Evolutionary conservation across 2,888 invertebrate species (phyloP), one percentile per base, ranked within the genome.

Genomic region (Agriopis aurantiaria): DNA sequence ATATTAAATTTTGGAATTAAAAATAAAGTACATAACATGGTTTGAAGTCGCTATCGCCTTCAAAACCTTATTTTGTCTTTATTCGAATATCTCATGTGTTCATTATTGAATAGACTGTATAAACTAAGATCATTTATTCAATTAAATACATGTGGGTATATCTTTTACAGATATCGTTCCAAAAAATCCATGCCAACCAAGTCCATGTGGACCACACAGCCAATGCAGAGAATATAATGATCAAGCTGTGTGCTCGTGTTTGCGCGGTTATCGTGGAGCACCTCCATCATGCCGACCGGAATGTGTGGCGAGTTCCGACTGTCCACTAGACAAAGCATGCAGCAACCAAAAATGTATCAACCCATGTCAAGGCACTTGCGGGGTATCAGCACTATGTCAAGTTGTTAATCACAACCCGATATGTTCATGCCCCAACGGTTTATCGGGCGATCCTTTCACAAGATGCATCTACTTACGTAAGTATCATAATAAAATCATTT

Each of bases 281-380:
- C 96, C 96, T 61, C 96, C 96, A 0, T 92, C 96, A 12, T 97
- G 97, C 82, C 93, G 96, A 45, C 97, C 97, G 9, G 97, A 97
- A 88, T 97, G 97, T 83, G 95, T 96, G 12, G 91, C 96, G 11
- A 97, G 96, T 86, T 95, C 96, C 0, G 97, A 97, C 75, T 97
- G 97, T 83, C 90, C 96, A 4, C 94, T 95, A 7, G 95, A 96
- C 80, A 95, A 95, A 87, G 97, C 97, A 9, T 97, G 97, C 77
- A 95, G 95, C 60, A 96, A 96, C 79, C 96, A 96, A 79, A 96
- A 96, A 87, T 97, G 97, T 84, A 85, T 93, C 61, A 96, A 97
- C 83, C 97, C 97, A 48, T 97, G 97, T 81, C 95, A 96, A 61
- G 97, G 97, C 75, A 96, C 97, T n/a, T 98, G 98, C 83, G 98